Conservation (phyloP, 2,113 vertebrate species). For the Limnothrissa miodon region DNA sequence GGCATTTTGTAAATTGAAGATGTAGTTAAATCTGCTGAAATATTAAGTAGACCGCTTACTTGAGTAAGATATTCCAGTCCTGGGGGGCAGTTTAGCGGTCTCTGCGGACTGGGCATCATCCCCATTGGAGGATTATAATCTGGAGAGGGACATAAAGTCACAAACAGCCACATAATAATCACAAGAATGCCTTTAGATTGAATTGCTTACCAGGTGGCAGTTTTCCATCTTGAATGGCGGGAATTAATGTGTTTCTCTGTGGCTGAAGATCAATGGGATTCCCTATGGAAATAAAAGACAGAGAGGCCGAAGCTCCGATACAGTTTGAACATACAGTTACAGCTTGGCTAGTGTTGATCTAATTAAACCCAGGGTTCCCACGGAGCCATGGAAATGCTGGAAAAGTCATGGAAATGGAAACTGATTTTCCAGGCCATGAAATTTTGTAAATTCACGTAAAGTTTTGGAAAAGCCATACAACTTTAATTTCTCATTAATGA, state of each 20-base stretch:
- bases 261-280: slow-evolving; percentile 30
- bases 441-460: no score
- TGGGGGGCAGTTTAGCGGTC: slow-evolving; percentile 49
- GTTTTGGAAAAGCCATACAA: no score
- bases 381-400: no score
- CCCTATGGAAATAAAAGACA: slow-evolving; percentile 19
- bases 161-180: not conserved
- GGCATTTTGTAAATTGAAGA: not conserved
- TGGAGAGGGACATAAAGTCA: not conserved
- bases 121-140: slow-evolving; percentile 28
- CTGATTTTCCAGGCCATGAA: no score
- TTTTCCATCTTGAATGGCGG: slow-evolving; percentile 17
- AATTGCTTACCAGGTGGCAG: slow-evolving; percentile 32
- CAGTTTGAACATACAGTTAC: not conserved
- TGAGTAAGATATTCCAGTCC: slow-evolving; percentile 59
- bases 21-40: not conserved
- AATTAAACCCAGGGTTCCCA: no score
- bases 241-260: slow-evolving; percentile 12
- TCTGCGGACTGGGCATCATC: slow-evolving; percentile 44
- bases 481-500: no score
- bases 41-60: slow-evolving; percentile 31
- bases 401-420: no score
- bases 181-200: not conserved
- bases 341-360: no score
- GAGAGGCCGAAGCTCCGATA: not conserved